Base-by-base conservation (phyloP, 35 echinoderm and acorn worm genomes). In the Apostichopus parvimensis region DNA sequence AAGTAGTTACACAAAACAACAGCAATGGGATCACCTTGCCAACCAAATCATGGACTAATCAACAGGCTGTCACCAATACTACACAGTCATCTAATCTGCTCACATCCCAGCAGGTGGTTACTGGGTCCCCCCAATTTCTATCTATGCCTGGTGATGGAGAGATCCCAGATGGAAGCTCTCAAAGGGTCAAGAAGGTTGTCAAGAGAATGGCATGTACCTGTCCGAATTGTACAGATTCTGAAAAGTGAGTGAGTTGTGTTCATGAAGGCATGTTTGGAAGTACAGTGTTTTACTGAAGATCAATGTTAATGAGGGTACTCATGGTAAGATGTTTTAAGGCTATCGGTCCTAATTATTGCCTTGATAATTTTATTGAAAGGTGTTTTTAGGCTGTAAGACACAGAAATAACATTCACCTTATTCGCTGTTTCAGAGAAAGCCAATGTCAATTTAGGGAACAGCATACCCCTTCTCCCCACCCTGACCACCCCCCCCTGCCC, bases 151-250 rank as follows among this genome's bases (percentile, higher is more conserved):
- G 62, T 60, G 60, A 56, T 9, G 68, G 22, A 13, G 86, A 72
- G 21, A 17, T 25, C 13, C 54, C 53, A 6, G 57, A 84, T 84
- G 55, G n/a, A 0, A 57, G 57, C 6, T 21, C 61, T 24, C 61
- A 10, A 8, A 88, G 86, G 20, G 57, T 88, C 3, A 88, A 88
- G 62, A 88, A 88, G 52, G 86, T 88, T 17, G 77, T 99, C 10
- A 90, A 92, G 28, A 54, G 95, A 57, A 87, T 96, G 91, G 95
- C 95, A 15, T 99, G 95, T 54, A 99, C 94, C 10, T 96, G 95
- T 88, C 97, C 97, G 5, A 99, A 99, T 83, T 99, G 97, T 84
- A 92, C 93, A 64, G 93, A 96, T 86, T 83, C 91, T 72, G 97
- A 96, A 21, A 96, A 95, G 97, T 99, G 91, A 80, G 91, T 83